Conservation (phyloP, 2,113 vertebrate species). For the Melospiza melodia region DNA sequence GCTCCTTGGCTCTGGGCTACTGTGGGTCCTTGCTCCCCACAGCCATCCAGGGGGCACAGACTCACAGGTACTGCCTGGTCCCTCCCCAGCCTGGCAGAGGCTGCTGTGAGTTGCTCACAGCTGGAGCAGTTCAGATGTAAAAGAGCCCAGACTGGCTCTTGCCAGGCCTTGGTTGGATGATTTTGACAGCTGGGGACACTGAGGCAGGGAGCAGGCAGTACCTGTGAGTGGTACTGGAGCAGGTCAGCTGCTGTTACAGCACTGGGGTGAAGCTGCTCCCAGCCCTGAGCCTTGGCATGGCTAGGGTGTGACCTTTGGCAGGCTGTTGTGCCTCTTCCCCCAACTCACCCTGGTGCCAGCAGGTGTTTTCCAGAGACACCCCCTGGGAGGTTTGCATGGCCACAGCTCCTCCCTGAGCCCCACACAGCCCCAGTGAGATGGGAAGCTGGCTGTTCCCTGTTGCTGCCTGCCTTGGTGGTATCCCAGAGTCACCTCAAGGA, state of each 20-base stretch:
- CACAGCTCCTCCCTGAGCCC: not conserved
- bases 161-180: not conserved
- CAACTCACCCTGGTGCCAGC: accelerated
- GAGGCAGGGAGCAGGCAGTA: accelerated
- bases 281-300: not conserved
- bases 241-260: not conserved
- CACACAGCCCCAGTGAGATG: accelerated
- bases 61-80: not conserved
- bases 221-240: not conserved
- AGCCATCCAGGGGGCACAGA: not conserved
- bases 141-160: not conserved
- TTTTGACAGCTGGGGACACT: not conserved
- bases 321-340: not conserved
- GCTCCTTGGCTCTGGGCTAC: not conserved
- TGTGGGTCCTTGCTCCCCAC: not conserved
- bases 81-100: not conserved
- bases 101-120: not conserved
- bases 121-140: not conserved
- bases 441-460: not conserved
- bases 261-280: not conserved
- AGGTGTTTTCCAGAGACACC: not conserved
- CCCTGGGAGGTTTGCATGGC: not conserved
- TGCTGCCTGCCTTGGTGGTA: accelerated
- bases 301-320: accelerated
- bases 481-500: not conserved